Percentiles rank a stretch among this genome's conserved stretches.
Evolutionary conservation across 1,140 invertebrate species (phyloP).

Genomic region (Drosophila aff.): DNA sequence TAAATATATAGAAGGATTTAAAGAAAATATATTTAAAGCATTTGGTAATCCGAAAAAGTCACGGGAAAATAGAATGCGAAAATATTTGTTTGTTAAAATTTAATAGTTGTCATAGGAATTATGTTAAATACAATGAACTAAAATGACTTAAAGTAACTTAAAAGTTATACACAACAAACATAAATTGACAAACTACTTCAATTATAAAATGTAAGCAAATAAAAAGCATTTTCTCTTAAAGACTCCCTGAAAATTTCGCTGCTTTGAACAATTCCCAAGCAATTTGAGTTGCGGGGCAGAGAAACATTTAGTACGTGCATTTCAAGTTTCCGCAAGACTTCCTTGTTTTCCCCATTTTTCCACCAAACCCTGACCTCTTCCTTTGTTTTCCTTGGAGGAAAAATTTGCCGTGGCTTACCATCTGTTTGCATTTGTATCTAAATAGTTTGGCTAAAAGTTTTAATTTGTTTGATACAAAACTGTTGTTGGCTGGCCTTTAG

Average conservation of each 20-base stretch:
- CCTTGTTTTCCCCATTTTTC: constrained; percentile 5
- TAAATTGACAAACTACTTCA: background rate
- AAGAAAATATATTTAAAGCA: background rate
- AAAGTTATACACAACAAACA: background rate
- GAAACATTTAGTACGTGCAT: constrained; percentile 40
- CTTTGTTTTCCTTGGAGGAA: constrained; percentile 22
- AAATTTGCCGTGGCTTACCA: constrained; percentile 41
- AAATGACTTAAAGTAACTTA: background rate
- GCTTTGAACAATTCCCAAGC: constrained; percentile 8
- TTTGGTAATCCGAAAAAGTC: too few relatives aligned
- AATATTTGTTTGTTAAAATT: too few relatives aligned
- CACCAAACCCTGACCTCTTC: constrained; percentile 10
- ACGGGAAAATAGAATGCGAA: too few relatives aligned
- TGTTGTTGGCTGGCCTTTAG: constrained; percentile 24
- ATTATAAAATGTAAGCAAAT: background rate
- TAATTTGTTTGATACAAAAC: constrained; percentile 60
- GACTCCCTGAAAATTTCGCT: background rate
- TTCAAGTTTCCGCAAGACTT: constrained; percentile 29
- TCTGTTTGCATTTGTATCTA: constrained; percentile 67
- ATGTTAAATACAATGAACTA: too few relatives aligned
- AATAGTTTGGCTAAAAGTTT: constrained; percentile 66
- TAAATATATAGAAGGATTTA: background rate
- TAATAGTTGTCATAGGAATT: too few relatives aligned
- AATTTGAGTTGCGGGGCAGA: constrained; percentile 23
- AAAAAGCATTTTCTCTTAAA: background rate